A percentile compares a stretch with the other conserved stretches of the same genome.
phyloP scores from a whole-genome alignment of 2,888 invertebrate species.

The Galeopsomyia nigrocyanea region DNA sequence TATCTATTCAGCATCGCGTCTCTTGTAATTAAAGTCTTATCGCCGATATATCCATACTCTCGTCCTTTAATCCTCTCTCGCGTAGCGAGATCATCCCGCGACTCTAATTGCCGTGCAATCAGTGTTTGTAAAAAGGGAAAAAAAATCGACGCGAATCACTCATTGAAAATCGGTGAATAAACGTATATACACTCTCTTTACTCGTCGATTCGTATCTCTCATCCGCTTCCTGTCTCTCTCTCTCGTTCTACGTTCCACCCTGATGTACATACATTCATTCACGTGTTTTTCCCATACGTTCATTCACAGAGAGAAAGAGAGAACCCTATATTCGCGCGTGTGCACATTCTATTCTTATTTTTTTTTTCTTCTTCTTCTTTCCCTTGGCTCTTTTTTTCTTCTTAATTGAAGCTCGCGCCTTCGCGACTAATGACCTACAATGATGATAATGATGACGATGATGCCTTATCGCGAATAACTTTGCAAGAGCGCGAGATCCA shows the following conservation, averaged over 20 bases:
- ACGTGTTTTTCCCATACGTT: conserved; percentile 33
- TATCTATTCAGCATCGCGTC: too few relatives aligned
- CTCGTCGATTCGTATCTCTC: conserved; percentile 31
- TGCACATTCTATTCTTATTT: not conserved
- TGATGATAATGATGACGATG: too few relatives aligned
- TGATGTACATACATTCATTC: conserved; percentile 7
- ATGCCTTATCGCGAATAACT: too few relatives aligned
- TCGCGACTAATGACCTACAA: not conserved
- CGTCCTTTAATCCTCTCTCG: too few relatives aligned
- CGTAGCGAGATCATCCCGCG: conserved; percentile 31
- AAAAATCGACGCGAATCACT: conserved; percentile 7
- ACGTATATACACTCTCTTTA: not conserved
- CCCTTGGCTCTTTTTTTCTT: not conserved
- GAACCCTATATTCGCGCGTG: not conserved
- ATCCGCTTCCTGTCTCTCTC: conserved; percentile 42
- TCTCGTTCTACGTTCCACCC: too few relatives aligned
- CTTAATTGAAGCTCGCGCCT: conserved; percentile 23
- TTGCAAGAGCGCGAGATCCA: too few relatives aligned
- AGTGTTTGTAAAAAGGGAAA: not conserved
- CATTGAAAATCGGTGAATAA: conserved; percentile 33
- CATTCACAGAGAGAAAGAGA: conserved; percentile 4
- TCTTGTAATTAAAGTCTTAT: conserved; percentile 51
- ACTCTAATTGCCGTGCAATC: conserved; percentile 47
- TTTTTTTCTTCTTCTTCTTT: not conserved
- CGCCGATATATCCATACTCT: conserved; percentile 33